Conservation (phyloP, 2,888 invertebrate species). For the Liodrosophila aerea region DNA sequence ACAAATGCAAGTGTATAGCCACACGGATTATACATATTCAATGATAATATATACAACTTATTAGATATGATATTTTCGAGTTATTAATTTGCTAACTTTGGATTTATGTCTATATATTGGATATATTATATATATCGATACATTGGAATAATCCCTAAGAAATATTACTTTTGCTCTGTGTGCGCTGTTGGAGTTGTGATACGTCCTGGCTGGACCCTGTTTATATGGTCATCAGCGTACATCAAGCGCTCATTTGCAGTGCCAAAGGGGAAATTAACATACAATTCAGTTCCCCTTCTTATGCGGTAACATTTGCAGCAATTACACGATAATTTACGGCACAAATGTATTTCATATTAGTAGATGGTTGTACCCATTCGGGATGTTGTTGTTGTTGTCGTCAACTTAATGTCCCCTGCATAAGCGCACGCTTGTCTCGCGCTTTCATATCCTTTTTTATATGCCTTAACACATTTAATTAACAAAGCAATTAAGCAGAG, state of each 20-base stretch:
- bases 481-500: constrained; percentile 77
- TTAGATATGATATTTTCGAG: no score
- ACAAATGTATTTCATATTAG: constrained; percentile 68
- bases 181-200: no score
- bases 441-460: constrained; percentile 55
- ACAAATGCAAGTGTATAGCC: no score
- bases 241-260: constrained; percentile 57
- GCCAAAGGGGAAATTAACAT: constrained; percentile 49
- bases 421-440: constrained; percentile 43
- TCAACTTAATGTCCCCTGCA: constrained; percentile 64
- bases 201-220: no score
- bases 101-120: no score
- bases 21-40: no score
- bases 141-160: no score
- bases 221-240: constrained; percentile 21
- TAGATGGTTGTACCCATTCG: constrained; percentile 13
- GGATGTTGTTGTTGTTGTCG: constrained; percentile 34
- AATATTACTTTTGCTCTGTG: no score
- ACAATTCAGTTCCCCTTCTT: constrained; percentile 36
- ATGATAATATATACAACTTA: no score
- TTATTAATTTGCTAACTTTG: no score
- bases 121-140: no score
- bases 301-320: constrained; percentile 32
- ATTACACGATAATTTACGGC: constrained; percentile 65
- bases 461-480: constrained; percentile 72